Evolutionary conservation across 2,888 invertebrate genomes (phyloP).

Genomic region (Campoletis raptor): DNA sequence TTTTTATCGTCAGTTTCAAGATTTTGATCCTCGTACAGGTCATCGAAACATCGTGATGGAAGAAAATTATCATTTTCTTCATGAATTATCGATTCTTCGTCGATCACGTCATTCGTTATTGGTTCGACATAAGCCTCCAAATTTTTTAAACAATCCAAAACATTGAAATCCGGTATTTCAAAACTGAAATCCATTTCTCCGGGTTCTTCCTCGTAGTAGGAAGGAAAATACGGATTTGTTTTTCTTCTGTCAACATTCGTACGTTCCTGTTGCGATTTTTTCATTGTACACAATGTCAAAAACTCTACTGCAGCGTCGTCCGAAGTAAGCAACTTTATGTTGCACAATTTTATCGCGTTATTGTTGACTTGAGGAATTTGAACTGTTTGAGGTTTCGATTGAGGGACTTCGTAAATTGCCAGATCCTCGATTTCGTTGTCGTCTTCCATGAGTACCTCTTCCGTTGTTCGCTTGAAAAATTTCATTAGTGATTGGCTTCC

Average conservation of each 20-base stretch:
- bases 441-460: constrained; percentile 19
- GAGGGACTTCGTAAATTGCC: constrained; percentile 3
- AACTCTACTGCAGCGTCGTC: constrained; percentile 80
- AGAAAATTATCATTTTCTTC: constrained; percentile 18
- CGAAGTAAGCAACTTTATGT: constrained; percentile 78
- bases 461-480: constrained; percentile 70
- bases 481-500: constrained; percentile 73
- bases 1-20: background rate
- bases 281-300: constrained; percentile 79
- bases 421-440: constrained; percentile 11
- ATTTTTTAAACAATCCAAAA: constrained; percentile 72
- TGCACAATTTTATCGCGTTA: constrained; percentile 67
- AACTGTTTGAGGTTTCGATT: background rate
- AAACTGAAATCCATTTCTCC: constrained; percentile 70
- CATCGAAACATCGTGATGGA: constrained; percentile 13
- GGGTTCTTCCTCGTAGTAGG: constrained; percentile 10
- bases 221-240: constrained; percentile 70
- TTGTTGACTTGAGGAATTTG: constrained; percentile 15
- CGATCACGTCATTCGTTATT: constrained; percentile 30
- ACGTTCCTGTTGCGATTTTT: constrained; percentile 75
- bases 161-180: constrained; percentile 72
- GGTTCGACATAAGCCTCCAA: constrained; percentile 57
- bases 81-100: constrained; percentile 21
- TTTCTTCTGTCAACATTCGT: background rate
- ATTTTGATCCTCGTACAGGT: constrained; percentile 20